Base-by-base conservation (phyloP, 2,888 invertebrate genomes). In the Platypus cylindrus region DNA sequence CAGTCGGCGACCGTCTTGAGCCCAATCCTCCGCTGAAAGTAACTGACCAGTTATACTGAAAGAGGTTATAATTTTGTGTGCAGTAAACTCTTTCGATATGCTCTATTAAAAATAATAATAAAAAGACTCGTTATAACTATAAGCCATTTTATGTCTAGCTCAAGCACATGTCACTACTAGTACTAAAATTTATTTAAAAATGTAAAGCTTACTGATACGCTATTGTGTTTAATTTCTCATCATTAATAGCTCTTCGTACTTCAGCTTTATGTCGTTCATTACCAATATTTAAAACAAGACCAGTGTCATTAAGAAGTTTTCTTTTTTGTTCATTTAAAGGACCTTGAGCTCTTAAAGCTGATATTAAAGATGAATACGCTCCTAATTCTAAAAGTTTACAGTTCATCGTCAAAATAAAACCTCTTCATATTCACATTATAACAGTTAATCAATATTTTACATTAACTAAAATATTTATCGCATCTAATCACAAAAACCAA, bases 141-240 rank as follows among this genome's bases (percentile, higher is more conserved):
- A n/a, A n/a, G n/a, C n/a, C n/a, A n/a, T n/a, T n/a, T n/a, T n/a
- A n/a, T n/a, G n/a, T n/a, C n/a, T n/a, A n/a, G n/a, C n/a, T n/a
- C n/a, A n/a, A n/a, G n/a, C n/a, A n/a, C n/a, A n/a, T n/a, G n/a
- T n/a, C n/a, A n/a, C n/a, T n/a, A n/a, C n/a, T n/a, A n/a, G n/a
- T n/a, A n/a, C n/a, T n/a, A n/a, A n/a, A n/a, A n/a, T n/a, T n/a
- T n/a, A n/a, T n/a, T n/a, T n/a, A n/a, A n/a, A n/a, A n/a, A n/a
- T n/a, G n/a, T n/a, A n/a, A n/a, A n/a, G n/a, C 76, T 74, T 70
- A 91, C 91, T 80, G 79, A 58, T 89, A 81, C 49, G 91, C 89
- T 60, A 93, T 84, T 37, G 86, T 83, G 48, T 80, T 75, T 48
- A 91, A 67, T 60, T 81, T 75, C 60, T 93, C 90, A 66, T 91